phyloP scores from a whole-genome alignment of 2,888 invertebrate species.

The Strigamia maritima region DNA sequence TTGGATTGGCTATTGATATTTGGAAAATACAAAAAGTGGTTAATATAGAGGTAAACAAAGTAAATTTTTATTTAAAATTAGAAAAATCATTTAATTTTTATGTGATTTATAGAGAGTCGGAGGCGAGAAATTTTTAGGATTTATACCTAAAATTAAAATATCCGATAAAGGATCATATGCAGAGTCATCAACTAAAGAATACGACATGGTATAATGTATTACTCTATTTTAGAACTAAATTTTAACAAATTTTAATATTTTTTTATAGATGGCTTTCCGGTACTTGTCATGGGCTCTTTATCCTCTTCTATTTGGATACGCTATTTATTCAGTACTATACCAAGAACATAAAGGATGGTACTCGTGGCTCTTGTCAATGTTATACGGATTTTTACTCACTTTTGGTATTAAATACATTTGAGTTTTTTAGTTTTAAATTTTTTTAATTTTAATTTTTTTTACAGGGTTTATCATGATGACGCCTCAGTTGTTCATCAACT shows the following conservation, averaged over 20 bases:
- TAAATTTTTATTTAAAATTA: background rate
- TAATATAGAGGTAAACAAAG: conserved; percentile 52
- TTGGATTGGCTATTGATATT: conserved; percentile 91
- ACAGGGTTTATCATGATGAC: conserved; percentile 99
- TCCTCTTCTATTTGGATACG: conserved; percentile 89
- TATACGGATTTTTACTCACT: conserved; percentile 95
- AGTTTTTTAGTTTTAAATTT: background rate
- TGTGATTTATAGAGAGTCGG: conserved; percentile 60
- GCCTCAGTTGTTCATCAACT: conserved; percentile 99
- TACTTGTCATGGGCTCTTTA: conserved; percentile 96
- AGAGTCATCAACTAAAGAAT: conserved; percentile 86
- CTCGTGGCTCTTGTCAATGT: conserved; percentile 91
- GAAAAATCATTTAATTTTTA: background rate
- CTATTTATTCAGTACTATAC: conserved; percentile 90
- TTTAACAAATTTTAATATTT: no score
- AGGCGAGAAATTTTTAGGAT: conserved; percentile 69
- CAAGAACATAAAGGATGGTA: conserved; percentile 99
- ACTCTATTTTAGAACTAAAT: no score
- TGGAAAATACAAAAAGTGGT: conserved; percentile 96
- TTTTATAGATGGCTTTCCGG: conserved; percentile 75
- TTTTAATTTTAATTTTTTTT: conserved; percentile 40
- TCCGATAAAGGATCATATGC: conserved; percentile 96
- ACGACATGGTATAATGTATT: conserved; percentile 67
- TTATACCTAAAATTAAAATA: conserved; percentile 75
- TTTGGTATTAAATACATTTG: conserved; percentile 59